phyloP scores from a whole-genome alignment of 2,888 invertebrate species.

The Parapristionchus giblindavisi region DNA sequence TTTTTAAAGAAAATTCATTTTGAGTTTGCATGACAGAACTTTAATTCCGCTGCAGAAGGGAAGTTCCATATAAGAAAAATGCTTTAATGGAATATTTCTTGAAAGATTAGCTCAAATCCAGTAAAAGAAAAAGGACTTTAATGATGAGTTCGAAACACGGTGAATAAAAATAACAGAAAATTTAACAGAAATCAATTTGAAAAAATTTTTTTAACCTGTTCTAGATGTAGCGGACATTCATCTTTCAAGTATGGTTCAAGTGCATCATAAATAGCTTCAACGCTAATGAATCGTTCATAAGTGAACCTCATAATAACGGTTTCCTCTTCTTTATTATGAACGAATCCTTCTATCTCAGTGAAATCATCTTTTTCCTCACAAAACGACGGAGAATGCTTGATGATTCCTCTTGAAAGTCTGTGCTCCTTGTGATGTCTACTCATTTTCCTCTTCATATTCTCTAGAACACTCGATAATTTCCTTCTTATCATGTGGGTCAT shows the following conservation, averaged over 20 bases:
- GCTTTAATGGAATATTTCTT: too few relatives aligned
- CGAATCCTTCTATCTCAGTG: background rate
- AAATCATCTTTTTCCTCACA: background rate
- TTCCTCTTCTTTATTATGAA: background rate
- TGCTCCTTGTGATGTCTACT: background rate
- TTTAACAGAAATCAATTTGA: too few relatives aligned
- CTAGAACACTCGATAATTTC: background rate
- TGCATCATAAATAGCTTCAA: background rate
- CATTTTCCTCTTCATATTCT: background rate
- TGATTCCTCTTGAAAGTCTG: background rate
- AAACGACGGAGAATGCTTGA: background rate
- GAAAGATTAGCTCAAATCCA: too few relatives aligned
- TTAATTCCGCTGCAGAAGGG: too few relatives aligned
- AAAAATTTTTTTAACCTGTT: background rate
- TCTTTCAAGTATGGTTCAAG: conserved; percentile 2
- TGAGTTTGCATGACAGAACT: too few relatives aligned
- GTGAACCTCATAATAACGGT: conserved; percentile 6
- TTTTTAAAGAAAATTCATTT: too few relatives aligned
- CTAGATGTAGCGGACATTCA: conserved; percentile 7
- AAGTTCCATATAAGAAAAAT: too few relatives aligned
- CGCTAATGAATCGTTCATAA: background rate
- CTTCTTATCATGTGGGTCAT: background rate
- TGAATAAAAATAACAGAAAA: too few relatives aligned
- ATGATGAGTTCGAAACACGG: too few relatives aligned
- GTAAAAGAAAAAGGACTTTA: too few relatives aligned